Conservation (phyloP, 2,888 invertebrate genomes). For the Mactromeris polynyma region DNA sequence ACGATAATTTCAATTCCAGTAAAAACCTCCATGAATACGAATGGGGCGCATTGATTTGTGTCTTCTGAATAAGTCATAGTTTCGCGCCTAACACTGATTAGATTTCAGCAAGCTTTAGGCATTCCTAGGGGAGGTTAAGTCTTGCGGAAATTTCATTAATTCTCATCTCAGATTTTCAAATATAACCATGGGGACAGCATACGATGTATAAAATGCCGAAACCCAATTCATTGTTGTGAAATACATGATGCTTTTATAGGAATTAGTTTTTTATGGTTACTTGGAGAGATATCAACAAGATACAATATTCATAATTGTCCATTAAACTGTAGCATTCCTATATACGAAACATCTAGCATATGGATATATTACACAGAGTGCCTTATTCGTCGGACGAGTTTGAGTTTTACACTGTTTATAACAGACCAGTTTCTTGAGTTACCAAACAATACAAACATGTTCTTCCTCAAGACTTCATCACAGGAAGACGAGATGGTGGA, state of each 20-base stretch:
- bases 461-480: too few relatives aligned
- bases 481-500: too few relatives aligned
- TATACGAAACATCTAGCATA: not conserved
- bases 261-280: not conserved
- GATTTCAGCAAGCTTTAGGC: constrained; percentile 54
- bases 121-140: constrained; percentile 50
- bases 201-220: constrained; percentile 7
- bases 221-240: constrained; percentile 7
- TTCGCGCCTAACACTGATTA: constrained; percentile 65
- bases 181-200: constrained; percentile 7
- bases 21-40: constrained; percentile 64
- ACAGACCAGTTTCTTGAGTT: too few relatives aligned
- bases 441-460: too few relatives aligned
- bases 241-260: constrained; percentile 5
- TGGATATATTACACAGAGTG: not conserved
- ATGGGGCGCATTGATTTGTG: constrained; percentile 70
- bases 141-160: constrained; percentile 50
- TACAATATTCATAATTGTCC: not conserved
- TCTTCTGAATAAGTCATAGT: constrained; percentile 68
- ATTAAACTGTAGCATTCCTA: not conserved
- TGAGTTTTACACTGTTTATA: too few relatives aligned
- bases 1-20: constrained; percentile 44
- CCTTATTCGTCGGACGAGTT: too few relatives aligned
- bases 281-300: not conserved
- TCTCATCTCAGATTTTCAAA: constrained; percentile 31